Evolutionary conservation across 2,113 vertebrate species (phyloP).

Genomic region (Apistogramma diplotaenia): DNA sequence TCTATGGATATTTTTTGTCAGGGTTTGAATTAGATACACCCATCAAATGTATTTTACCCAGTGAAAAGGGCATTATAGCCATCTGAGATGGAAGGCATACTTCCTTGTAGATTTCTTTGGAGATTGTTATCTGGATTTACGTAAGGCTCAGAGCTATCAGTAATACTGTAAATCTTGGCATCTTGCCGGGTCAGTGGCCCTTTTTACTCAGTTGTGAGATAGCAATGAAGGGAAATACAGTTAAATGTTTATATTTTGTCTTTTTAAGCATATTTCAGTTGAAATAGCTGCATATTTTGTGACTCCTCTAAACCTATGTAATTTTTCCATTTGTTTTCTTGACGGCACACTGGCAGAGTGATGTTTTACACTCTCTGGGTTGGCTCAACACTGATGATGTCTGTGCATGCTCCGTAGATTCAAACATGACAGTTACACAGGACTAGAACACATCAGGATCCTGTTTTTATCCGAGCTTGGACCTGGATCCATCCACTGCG

Average conservation of each 20-base stretch:
- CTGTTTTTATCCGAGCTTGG: constrained; percentile 5
- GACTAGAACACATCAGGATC: constrained; percentile 5
- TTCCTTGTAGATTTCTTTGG: background rate
- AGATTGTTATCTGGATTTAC: background rate
- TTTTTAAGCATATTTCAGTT: background rate
- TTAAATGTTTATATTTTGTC: background rate
- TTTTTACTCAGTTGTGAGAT: background rate
- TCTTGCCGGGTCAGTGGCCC: background rate
- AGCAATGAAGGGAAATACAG: background rate
- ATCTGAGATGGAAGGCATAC: background rate
- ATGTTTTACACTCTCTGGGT: background rate
- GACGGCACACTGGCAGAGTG: background rate
- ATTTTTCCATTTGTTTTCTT: background rate
- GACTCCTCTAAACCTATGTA: background rate
- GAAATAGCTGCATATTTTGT: background rate
- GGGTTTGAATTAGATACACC: background rate
- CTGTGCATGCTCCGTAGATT: constrained; percentile 13
- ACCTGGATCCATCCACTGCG: background rate
- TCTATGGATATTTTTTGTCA: background rate
- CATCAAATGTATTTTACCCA: background rate
- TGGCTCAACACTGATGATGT: constrained; percentile 17
- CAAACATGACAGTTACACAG: constrained; percentile 29
- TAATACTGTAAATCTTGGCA: background rate
- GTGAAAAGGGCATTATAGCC: background rate
- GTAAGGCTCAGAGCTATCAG: background rate